phyloP scores from a whole-genome alignment of 1,140 invertebrate genomes.

The Ladona fulva region DNA sequence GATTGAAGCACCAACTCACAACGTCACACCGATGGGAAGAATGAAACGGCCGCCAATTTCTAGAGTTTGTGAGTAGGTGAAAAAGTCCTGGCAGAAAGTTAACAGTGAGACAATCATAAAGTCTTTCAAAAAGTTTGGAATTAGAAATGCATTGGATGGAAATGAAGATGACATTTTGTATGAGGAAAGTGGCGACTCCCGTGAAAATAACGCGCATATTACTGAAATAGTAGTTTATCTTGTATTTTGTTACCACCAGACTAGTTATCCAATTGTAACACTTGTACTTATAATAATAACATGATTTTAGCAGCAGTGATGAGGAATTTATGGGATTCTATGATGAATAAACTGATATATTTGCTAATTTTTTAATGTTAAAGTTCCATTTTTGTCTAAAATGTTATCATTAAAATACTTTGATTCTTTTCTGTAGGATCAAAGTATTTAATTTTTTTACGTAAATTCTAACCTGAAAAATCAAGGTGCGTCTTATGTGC shows the following conservation, averaged over 20 bases:
- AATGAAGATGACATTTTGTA: not conserved
- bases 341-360: too few relatives aligned
- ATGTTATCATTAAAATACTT: not conserved
- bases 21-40: not conserved
- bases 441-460: too few relatives aligned
- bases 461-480: too few relatives aligned
- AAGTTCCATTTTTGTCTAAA: not conserved
- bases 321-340: too few relatives aligned
- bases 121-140: not conserved
- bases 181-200: not conserved
- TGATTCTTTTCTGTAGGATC: not conserved
- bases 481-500: too few relatives aligned
- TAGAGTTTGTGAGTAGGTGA: not conserved
- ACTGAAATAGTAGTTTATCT: not conserved
- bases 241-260: too few relatives aligned
- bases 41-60: not conserved
- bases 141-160: too few relatives aligned
- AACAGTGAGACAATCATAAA: not conserved
- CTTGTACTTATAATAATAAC: too few relatives aligned
- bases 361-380: too few relatives aligned
- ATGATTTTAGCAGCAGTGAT: too few relatives aligned
- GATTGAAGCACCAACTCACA: not conserved
- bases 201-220: not conserved
- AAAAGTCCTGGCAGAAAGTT: not conserved
- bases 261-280: too few relatives aligned